Conservation (phyloP, 2,888 invertebrate species). For the Ypsolopha scabrella region DNA sequence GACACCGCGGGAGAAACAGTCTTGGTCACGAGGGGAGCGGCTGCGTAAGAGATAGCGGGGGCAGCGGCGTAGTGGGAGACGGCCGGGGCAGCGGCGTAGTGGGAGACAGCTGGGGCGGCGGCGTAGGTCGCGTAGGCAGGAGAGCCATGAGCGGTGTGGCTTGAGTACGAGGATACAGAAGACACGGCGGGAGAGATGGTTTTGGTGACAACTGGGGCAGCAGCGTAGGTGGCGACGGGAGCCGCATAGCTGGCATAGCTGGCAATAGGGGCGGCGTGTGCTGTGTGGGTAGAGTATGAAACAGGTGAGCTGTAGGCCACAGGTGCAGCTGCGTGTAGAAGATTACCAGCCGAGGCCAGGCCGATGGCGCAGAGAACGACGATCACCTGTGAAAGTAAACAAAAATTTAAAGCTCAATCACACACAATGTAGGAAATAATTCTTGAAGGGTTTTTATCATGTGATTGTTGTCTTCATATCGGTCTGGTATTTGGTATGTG, state of each 20-base stretch:
- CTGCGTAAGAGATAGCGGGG: conserved; percentile 17
- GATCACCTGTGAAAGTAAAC: conserved; percentile 23
- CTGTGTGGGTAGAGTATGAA: conserved; percentile 2
- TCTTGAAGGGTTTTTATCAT: too few species aligned
- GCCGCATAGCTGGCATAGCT: conserved; percentile 6
- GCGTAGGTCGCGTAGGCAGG: conserved; percentile 8
- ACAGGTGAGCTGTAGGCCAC: conserved; percentile 10
- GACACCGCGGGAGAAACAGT: conserved; percentile 23
- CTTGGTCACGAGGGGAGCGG: conserved; percentile 36
- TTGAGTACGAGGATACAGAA: too few species aligned
- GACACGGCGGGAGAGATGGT: conserved; percentile 35
- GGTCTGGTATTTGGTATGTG: too few species aligned
- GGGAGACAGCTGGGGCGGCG: conserved; percentile 10
- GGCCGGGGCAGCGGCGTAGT: conserved; percentile 10
- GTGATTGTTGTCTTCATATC: too few species aligned
- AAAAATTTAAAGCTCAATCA: not conserved
- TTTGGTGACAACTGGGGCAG: conserved; percentile 13
- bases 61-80: conserved; percentile 8
- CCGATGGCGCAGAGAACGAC: conserved; percentile 49
- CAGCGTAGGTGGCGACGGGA: conserved; percentile 1
- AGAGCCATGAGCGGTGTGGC: too few species aligned
- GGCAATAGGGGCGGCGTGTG: conserved; percentile 8
- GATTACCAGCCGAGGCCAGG: conserved; percentile 49
- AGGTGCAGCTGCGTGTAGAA: conserved; percentile 14
- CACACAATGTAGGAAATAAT: too few species aligned